Evolutionary conservation across 2,888 invertebrate genomes (phyloP), one percentile per base, ranked within the genome.

Genomic region (Hemaris fuciformis): DNA sequence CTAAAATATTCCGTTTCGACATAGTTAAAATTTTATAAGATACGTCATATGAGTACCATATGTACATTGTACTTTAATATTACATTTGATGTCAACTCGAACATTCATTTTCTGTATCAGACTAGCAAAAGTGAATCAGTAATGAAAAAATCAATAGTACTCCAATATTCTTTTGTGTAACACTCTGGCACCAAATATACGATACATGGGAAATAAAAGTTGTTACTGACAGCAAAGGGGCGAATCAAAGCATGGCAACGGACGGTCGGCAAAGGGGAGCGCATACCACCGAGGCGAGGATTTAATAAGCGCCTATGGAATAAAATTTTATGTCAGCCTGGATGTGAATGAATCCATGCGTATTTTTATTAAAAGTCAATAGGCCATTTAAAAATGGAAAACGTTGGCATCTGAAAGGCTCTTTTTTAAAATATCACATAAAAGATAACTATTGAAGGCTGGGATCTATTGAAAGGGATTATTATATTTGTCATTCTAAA

Each of bases 161-260:
- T 53, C 18, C 8, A 31, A 10, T 27, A 31, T 53, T 53, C 18
- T 1, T 31, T 53, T 18, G 53, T 53, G 1, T 20, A 18, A 31
- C 27, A 25, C 25, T 34, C 34, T 10, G 25, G 13, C 20, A 53
- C 41, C 25, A 25, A 60, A 60, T 53, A 20, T 68, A 69, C 53
- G 57, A 15, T 67, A 70, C 25, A 41, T 60, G 74, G 70, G 67
- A 75, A 74, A 77, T 77, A 74, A 79, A 75, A 73, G 67, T 73
- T 71, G 73, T 70, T 64, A 71, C 64, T 71, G 73, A 71, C 77
- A 76, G 62, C 23, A 42, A 65, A 60, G 67, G 69, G 64, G 67
- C 69, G 64, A 65, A 67, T 70, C 70, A 70, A 66, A 66, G 66
- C 25, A 75, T 76, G 57, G 71, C 70, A 73, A 73, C 74, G 69